These are phyloP conservation scores for Gorsachius magnificus DNA, from an alignment of 2,797 vertebrate genomes.

Conservation along the genomic window DNA sequence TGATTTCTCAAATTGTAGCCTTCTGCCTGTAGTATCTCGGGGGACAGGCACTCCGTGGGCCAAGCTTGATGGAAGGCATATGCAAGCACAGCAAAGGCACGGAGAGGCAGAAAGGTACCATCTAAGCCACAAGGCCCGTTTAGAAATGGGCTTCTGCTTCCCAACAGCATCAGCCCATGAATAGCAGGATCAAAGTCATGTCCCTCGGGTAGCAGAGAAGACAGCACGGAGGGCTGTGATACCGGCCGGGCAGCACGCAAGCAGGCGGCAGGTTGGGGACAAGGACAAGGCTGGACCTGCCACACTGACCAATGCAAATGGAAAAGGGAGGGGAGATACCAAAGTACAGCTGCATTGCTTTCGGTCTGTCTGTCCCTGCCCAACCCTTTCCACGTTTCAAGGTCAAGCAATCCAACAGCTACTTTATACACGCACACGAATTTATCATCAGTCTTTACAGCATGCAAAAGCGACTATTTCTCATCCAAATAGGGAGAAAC, in stretches of 20 bases:
- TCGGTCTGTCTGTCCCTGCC: not conserved
- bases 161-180: not conserved
- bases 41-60: not conserved
- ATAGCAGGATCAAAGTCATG: not conserved
- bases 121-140: not conserved
- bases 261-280: not conserved
- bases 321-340: not conserved
- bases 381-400: not conserved
- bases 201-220: not conserved
- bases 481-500: not conserved
- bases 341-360: not conserved
- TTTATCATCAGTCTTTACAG: not conserved
- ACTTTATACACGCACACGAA: fast-evolving
- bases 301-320: not conserved
- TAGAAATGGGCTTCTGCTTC: not conserved
- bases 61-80: no score
- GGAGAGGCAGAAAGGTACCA: not conserved
- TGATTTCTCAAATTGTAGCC: not conserved
- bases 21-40: not conserved
- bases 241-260: not conserved
- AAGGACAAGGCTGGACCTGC: no score
- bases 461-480: not conserved
- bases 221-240: fast-evolving
- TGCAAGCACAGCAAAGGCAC: no score
- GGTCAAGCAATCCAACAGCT: not conserved